Percentiles rank a stretch among this genome's conserved stretches.
Evolutionary conservation across 2,888 invertebrate species (phyloP).

Genomic region (Cacoxenus indagator): DNA sequence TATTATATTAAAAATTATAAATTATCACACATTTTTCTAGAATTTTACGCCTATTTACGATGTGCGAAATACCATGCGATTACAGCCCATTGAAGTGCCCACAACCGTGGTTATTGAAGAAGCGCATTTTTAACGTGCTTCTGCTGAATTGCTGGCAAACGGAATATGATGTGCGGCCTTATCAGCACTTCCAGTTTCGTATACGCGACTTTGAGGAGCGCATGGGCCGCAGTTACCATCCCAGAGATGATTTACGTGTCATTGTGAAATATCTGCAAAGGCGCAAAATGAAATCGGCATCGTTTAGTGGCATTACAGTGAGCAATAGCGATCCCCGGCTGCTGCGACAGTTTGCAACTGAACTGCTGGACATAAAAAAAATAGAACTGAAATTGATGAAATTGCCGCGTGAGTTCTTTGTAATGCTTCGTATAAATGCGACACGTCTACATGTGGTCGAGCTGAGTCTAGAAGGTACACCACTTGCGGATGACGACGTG

Average conservation of each 20-base stretch:
- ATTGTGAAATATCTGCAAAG: conserved; percentile 54
- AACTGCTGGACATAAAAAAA: conserved; percentile 36
- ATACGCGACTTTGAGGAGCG: conserved; percentile 57
- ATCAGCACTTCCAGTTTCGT: conserved; percentile 54
- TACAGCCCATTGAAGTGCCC: conserved; percentile 22
- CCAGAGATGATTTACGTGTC: conserved; percentile 51
- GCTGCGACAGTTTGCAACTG: conserved; percentile 44
- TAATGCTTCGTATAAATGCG: conserved; percentile 45
- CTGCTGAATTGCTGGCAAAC: conserved; percentile 68
- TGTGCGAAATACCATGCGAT: conserved; percentile 49
- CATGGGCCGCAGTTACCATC: conserved; percentile 50
- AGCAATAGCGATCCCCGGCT: conserved; percentile 33
- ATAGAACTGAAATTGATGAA: conserved; percentile 53
- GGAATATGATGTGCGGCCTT: conserved; percentile 65
- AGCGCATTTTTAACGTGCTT: conserved; percentile 40
- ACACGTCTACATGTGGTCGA: conserved; percentile 39
- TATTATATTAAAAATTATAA: neutral
- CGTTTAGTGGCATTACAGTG: conserved; percentile 42
- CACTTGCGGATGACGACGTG: conserved; percentile 39
- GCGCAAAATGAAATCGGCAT: conserved; percentile 33
- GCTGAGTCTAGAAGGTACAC: conserved; percentile 54
- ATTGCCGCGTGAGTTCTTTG: conserved; percentile 53
- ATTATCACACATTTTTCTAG: neutral
- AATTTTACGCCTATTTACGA: conserved; percentile 21
- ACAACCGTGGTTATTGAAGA: neutral